Evolutionary conservation across 2,797 vertebrate species (phyloP), one percentile per base, ranked within the genome.

Genomic region (Leptodactylus fallax): DNA sequence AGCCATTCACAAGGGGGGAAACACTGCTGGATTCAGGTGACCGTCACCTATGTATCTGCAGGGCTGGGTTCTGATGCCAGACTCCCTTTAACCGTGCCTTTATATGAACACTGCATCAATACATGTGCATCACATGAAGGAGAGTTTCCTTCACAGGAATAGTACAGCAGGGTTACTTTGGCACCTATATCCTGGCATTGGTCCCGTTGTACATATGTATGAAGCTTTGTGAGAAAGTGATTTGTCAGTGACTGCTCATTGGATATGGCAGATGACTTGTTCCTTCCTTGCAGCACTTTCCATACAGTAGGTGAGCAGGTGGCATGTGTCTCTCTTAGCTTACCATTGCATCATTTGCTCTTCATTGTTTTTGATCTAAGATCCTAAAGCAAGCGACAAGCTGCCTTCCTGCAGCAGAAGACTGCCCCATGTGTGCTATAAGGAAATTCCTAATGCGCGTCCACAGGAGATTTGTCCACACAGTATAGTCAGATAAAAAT

Each of bases 401-500:
- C 81, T 55, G 45, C 51, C 51, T 25, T 69, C 47, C 21, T 63
- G 21, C 36, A 11, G 45, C 21, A 67, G 58, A 67, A 23, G 45
- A 23, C 14, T 53, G 61, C 80, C 49, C 16, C 17, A 51, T 69
- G 61, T 67, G 63, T 17, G 25, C 63, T 21, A 25, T 53, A 51
- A 53, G 61, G n/a, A 82, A 27, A 82, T 51, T 53, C 77, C 56
- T 67, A 53, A 65, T 83, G 4, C 25, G 27, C 23, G 56, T 45
- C 71, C 51, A 58, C 65, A 21, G 51, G 53, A 58, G 67, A 47
- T 76, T 61, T 61, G 47, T 71, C 19, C 36, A 58, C 81, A n/a
- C 61, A 7, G n/a, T 60, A 58, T 19, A 71, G 27, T 49, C 10
- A 25, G 83, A 47, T 85, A 85, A 17, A 56, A 76, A 60, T 85